A percentile compares a stretch with the other conserved stretches of the same genome.
These are phyloP conservation scores for Bambusicola thoracicus DNA, from an alignment of 2,113 vertebrate genomes.

Conservation along the genomic window DNA sequence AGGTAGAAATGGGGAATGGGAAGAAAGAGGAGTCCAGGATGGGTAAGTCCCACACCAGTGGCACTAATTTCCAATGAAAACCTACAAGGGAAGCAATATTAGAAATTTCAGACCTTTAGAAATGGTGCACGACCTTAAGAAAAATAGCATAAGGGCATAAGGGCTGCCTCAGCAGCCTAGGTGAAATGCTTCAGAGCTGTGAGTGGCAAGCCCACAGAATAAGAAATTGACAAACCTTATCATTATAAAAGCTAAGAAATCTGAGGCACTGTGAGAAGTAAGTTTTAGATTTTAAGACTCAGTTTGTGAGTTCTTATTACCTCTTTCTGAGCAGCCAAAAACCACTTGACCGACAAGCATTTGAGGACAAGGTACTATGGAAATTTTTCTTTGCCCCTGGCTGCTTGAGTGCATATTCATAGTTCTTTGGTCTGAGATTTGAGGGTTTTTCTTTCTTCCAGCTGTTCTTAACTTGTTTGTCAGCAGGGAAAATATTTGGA, in stretches of 20 bases:
- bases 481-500: background rate
- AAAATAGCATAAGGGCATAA: background rate
- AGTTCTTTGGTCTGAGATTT: background rate
- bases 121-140: background rate
- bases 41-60: rapidly evolving
- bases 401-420: background rate
- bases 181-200: background rate
- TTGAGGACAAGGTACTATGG: background rate
- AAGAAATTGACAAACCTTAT: background rate
- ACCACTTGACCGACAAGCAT: background rate
- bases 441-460: background rate
- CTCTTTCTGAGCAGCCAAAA: background rate
- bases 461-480: background rate
- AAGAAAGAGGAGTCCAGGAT: background rate
- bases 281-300: background rate
- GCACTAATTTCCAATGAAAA: background rate
- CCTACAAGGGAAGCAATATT: background rate
- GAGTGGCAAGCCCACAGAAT: background rate
- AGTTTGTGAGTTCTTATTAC: background rate
- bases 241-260: background rate
- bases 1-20: background rate
- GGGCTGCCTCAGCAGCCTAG: background rate
- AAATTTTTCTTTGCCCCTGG: background rate
- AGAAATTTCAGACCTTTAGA: background rate
- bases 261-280: background rate